Evolutionary conservation across 2,797 vertebrate species (phyloP).

Genomic region (Loris lydekkerianus): DNA sequence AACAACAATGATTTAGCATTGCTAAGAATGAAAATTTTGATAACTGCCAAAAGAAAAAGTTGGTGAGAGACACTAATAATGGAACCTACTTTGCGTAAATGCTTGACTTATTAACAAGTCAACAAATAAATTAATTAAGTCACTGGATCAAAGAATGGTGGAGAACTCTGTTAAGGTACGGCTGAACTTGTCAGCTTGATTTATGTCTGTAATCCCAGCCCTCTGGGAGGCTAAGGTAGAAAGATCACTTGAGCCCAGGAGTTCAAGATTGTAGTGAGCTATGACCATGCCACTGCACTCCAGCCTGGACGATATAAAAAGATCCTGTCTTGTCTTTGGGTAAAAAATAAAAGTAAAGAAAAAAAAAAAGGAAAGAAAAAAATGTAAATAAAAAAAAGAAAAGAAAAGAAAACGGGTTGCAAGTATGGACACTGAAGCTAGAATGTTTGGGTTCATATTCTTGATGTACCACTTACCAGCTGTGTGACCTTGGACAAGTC

Average conservation of each 20-base stretch:
- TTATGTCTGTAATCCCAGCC: background rate
- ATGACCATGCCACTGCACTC: background rate
- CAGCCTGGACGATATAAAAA: background rate
- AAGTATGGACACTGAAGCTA: background rate
- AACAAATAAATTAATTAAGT: background rate
- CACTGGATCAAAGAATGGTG: background rate
- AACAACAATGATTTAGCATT: background rate
- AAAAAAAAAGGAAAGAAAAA: background rate
- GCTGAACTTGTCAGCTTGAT: too few species aligned
- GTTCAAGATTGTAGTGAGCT: background rate
- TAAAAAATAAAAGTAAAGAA: too few species aligned
- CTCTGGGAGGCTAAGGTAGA: background rate
- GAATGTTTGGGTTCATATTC: background rate
- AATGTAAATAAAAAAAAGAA: too few species aligned
- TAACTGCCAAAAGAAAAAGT: background rate
- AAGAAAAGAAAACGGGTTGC: background rate
- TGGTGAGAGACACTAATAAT: background rate
- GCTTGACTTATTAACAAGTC: background rate
- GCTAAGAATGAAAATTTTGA: background rate
- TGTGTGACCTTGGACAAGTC: background rate
- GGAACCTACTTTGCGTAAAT: background rate
- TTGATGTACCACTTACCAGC: background rate
- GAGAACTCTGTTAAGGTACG: background rate
- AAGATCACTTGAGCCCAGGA: background rate
- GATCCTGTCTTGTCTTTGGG: background rate